Conservation (phyloP, 2,888 invertebrate genomes). For the Schrankia costaestrigalis region DNA sequence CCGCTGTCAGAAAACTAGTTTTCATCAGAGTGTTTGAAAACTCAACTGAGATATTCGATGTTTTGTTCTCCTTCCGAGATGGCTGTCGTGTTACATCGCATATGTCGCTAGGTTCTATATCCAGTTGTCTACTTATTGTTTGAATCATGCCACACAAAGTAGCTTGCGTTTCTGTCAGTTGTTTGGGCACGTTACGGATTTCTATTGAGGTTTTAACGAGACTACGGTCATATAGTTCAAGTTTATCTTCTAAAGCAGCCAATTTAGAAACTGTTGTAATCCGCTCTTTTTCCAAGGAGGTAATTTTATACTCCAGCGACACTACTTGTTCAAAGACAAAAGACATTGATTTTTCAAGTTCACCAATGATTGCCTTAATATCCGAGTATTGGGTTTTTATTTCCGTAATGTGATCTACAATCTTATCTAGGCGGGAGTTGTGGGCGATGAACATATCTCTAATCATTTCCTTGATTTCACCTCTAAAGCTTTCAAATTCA, state of each 20-base stretch:
- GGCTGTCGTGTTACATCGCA: background rate
- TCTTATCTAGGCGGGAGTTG: background rate
- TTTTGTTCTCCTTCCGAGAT: background rate
- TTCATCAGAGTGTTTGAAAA: background rate
- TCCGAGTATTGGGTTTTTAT: background rate
- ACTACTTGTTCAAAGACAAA: background rate
- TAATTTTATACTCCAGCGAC: background rate
- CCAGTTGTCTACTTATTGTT: background rate
- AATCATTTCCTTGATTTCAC: background rate
- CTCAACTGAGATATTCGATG: background rate
- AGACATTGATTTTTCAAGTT: background rate
- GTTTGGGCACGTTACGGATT: too few species aligned
- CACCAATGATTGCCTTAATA: background rate
- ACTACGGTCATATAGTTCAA: background rate
- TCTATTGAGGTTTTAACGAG: background rate
- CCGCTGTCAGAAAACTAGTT: background rate
- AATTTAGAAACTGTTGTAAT: background rate
- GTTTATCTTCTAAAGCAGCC: background rate
- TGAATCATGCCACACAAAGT: background rate
- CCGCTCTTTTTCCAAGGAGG: background rate
- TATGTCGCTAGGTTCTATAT: background rate
- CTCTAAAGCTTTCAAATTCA: background rate
- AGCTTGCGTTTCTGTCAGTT: background rate
- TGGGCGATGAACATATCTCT: background rate
- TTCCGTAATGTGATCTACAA: background rate